Evolutionary conservation across 2,888 invertebrate species (phyloP).

Genomic region (Creontiades dilutus): DNA sequence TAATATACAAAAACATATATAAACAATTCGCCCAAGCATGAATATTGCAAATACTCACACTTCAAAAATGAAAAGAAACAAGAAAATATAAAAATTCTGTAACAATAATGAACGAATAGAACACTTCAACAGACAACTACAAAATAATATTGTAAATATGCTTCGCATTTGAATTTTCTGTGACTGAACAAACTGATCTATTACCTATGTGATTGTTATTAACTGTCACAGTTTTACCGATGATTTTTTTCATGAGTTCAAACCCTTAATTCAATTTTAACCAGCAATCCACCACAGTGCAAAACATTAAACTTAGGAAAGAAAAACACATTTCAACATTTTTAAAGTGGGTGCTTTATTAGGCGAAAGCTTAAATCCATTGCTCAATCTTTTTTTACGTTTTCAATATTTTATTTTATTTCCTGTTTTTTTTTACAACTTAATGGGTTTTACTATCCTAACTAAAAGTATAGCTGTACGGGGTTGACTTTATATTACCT

Average conservation of each 20-base stretch:
- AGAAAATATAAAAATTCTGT: too few species aligned
- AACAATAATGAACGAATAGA: too few species aligned
- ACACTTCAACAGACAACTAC: too few species aligned
- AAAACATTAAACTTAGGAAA: not conserved
- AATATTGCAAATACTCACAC: not conserved
- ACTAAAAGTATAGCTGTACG: not conserved
- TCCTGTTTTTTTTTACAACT: too few species aligned
- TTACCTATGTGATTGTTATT: not conserved
- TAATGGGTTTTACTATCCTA: too few species aligned
- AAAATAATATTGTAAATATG: too few species aligned
- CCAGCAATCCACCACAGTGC: not conserved
- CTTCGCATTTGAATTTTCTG: not conserved
- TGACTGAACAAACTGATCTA: not conserved
- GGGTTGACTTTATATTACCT: not conserved
- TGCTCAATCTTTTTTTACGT: not conserved
- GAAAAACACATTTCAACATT: not conserved
- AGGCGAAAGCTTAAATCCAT: not conserved
- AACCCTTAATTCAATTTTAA: not conserved
- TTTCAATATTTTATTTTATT: too few species aligned
- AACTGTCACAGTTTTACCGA: not conserved
- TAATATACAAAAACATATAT: not conserved
- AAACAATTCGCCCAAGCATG: constrained; percentile 1
- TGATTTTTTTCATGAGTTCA: not conserved
- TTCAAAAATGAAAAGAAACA: too few species aligned
- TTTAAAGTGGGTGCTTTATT: not conserved